Evolutionary conservation across 2,888 invertebrate species (phyloP).

Genomic region (Hydraecia micacea): DNA sequence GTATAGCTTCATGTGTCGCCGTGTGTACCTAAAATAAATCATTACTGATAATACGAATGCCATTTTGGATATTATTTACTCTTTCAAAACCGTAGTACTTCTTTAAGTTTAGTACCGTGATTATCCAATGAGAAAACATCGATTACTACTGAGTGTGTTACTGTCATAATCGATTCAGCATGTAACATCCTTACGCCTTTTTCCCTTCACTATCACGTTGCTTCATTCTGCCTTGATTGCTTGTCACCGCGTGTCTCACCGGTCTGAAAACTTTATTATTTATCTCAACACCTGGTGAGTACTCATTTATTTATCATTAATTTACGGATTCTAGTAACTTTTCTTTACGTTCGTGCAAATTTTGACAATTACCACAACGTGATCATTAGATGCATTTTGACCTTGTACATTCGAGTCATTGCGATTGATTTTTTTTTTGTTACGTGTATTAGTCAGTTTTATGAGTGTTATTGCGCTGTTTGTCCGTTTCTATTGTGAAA

Average conservation of each 20-base stretch:
- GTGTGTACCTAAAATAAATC: background rate
- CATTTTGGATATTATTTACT: background rate
- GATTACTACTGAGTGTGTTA: background rate
- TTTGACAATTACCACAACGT: background rate
- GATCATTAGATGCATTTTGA: conserved; percentile 46
- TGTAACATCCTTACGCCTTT: background rate
- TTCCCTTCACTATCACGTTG: conserved; percentile 29
- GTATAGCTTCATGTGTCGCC: too few species aligned
- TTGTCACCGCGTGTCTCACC: conserved; percentile 80
- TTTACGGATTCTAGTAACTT: conserved; percentile 24
- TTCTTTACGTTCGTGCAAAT: conserved; percentile 29
- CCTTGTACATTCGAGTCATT: conserved; percentile 64
- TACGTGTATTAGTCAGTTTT: conserved; percentile 54
- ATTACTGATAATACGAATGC: background rate
- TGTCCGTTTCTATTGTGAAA: conserved; percentile 26
- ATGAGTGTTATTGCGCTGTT: conserved; percentile 50
- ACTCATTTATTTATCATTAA: conserved; percentile 48
- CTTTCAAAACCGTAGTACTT: too few species aligned
- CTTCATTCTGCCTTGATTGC: conserved; percentile 61
- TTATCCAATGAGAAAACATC: background rate
- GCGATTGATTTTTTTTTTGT: conserved; percentile 66
- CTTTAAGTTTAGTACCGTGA: background rate
- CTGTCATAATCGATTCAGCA: conserved; percentile 21
- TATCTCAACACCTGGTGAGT: conserved; percentile 74
- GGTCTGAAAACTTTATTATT: conserved; percentile 71